phyloP scores from a whole-genome alignment of 2,113 vertebrate species.

The Ceuthmochares aereus region DNA sequence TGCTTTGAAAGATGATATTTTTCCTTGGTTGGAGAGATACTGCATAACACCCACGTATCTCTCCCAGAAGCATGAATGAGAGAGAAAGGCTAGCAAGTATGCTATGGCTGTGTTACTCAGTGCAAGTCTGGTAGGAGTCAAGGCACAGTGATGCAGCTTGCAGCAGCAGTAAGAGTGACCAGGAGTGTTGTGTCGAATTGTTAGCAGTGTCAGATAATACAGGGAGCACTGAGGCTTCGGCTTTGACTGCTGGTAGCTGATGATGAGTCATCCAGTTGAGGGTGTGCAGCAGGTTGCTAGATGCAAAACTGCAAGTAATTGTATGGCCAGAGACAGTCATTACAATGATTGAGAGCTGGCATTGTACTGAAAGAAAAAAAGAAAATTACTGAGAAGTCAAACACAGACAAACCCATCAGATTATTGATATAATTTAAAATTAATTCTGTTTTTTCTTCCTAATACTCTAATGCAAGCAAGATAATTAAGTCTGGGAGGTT shows the following conservation, averaged over 20 bases:
- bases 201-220: background rate
- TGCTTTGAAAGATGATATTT: background rate
- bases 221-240: background rate
- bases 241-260: background rate
- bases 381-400: slow-evolving; percentile 2
- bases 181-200: background rate
- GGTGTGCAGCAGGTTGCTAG: background rate
- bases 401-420: background rate
- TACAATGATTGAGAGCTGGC: background rate
- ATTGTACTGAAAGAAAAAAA: slow-evolving; percentile 44
- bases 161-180: background rate
- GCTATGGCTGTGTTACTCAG: background rate
- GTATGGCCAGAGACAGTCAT: background rate
- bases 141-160: background rate
- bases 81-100: background rate
- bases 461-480: background rate
- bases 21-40: background rate
- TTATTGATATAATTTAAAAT: background rate
- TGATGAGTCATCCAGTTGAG: background rate
- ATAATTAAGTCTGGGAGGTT: background rate
- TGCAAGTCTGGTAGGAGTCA: background rate
- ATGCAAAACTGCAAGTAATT: background rate
- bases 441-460: slow-evolving; percentile 17
- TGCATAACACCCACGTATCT: background rate
- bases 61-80: background rate